These are phyloP conservation scores for Toxostoma redivivum DNA, from an alignment of 2,113 vertebrate genomes.

Conservation along the genomic window DNA sequence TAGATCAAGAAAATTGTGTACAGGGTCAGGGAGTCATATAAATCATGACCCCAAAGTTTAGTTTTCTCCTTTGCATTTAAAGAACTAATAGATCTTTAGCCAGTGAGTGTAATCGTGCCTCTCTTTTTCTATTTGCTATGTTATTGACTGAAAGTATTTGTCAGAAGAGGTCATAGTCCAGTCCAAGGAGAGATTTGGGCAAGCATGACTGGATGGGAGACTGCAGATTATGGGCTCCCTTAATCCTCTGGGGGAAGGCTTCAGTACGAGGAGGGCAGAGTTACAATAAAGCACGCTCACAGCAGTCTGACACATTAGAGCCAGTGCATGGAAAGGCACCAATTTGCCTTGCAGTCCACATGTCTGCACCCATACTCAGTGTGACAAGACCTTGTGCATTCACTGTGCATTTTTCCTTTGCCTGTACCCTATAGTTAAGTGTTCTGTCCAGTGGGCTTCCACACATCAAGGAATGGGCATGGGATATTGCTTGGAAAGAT, in stretches of 20 bases:
- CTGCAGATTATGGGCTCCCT: neutral
- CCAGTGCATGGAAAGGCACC: rapidly evolving
- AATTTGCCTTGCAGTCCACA: neutral
- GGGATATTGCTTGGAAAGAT: neutral
- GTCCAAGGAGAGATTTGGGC: neutral
- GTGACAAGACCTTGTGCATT: neutral
- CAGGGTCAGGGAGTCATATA: neutral
- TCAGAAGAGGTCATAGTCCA: neutral
- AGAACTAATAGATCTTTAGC: neutral
- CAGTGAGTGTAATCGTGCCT: neutral
- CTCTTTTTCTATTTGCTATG: neutral
- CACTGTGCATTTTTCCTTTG: neutral
- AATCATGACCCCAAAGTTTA: neutral
- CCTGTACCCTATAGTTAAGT: neutral
- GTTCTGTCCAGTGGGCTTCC: neutral
- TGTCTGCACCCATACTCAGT: neutral
- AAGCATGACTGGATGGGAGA: neutral
- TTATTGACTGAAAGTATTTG: conserved; percentile 22
- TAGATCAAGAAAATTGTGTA: neutral
- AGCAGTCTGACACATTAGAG: neutral
- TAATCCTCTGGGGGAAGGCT: neutral
- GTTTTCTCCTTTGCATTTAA: neutral
- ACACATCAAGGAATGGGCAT: neutral
- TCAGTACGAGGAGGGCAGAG: neutral
- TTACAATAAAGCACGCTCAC: rapidly evolving